Percentiles rank a stretch among this genome's conserved stretches.
Conservation (phyloP, 2,797 vertebrate genomes). For the Forpus xanthops region DNA sequence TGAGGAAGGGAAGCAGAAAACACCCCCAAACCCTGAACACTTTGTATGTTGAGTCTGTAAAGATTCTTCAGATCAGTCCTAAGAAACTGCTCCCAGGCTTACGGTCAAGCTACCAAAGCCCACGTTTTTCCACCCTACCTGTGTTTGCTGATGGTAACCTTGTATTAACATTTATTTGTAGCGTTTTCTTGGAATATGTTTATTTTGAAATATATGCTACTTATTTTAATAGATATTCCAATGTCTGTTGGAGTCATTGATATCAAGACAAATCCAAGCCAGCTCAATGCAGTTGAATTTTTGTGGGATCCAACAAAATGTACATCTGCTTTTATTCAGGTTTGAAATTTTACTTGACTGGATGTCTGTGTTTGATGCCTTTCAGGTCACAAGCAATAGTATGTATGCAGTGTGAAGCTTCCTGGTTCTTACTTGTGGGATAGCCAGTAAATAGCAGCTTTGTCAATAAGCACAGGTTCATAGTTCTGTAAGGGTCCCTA, state of each 20-base stretch:
- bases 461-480: not conserved
- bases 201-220: not conserved
- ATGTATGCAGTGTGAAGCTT: not conserved
- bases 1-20: not conserved
- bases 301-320: slow-evolving; percentile 86
- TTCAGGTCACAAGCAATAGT: not conserved
- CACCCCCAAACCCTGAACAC: not conserved
- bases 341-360: slow-evolving; percentile 73
- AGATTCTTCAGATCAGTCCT: not conserved
- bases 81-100: not conserved
- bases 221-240: slow-evolving; percentile 81
- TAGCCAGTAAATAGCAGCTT: not conserved
- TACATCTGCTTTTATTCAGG: slow-evolving; percentile 87
- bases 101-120: not conserved
- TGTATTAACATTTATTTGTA: not conserved
- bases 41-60: not conserved
- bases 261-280: slow-evolving; percentile 82
- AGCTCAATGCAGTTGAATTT: slow-evolving; percentile 86
- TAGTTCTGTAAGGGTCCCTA: not conserved
- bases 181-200: not conserved
- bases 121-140: not conserved
- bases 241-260: slow-evolving; percentile 88
- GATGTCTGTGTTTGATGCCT: slow-evolving; percentile 19
- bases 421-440: not conserved
- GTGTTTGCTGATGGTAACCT: not conserved